Conservation (phyloP, 1,140 invertebrate genomes). For the Drosophila lowei region DNA sequence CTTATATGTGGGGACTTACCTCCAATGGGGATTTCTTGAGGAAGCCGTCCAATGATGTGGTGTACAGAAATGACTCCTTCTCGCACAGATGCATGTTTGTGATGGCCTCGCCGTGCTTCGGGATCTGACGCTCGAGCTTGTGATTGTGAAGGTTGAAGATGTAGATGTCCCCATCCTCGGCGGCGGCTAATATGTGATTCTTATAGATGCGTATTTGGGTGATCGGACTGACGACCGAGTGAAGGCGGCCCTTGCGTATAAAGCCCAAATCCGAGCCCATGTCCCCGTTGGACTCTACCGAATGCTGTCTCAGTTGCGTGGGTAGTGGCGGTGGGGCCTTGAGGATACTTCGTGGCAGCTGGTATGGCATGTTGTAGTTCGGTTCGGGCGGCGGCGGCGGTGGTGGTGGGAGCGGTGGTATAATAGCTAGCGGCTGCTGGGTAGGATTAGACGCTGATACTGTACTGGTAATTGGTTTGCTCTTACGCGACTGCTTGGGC, state of each 20-base stretch:
- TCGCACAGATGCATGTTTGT: conserved; percentile 71
- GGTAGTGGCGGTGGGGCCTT: conserved; percentile 15
- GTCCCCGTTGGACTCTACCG: not conserved
- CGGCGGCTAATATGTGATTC: conserved; percentile 83
- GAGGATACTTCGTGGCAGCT: conserved; percentile 21
- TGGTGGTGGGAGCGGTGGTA: conserved; percentile 62
- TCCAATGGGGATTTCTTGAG: conserved; percentile 71
- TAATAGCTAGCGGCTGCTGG: conserved; percentile 43
- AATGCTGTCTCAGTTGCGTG: not conserved
- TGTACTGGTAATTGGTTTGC: conserved; percentile 18
- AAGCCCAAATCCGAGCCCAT: conserved; percentile 9
- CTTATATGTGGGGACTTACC: conserved; percentile 35
- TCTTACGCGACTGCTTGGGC: conserved; percentile 12
- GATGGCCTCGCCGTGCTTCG: conserved; percentile 79
- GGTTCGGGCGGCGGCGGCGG: conserved; percentile 58
- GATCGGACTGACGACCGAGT: conserved; percentile 56
- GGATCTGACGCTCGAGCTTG: conserved; percentile 83
- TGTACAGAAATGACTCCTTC: conserved; percentile 57
- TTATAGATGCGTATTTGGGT: conserved; percentile 66
- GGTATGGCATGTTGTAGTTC: conserved; percentile 35
- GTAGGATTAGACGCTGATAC: not conserved
- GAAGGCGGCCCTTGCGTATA: conserved; percentile 53
- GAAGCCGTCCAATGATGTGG: conserved; percentile 76
- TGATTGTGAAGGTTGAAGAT: conserved; percentile 83
- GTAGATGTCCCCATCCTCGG: conserved; percentile 85